A percentile compares a stretch with the other conserved stretches of the same genome.
phyloP scores from a whole-genome alignment of 2,113 vertebrate genomes.

The Merops nubicus region DNA sequence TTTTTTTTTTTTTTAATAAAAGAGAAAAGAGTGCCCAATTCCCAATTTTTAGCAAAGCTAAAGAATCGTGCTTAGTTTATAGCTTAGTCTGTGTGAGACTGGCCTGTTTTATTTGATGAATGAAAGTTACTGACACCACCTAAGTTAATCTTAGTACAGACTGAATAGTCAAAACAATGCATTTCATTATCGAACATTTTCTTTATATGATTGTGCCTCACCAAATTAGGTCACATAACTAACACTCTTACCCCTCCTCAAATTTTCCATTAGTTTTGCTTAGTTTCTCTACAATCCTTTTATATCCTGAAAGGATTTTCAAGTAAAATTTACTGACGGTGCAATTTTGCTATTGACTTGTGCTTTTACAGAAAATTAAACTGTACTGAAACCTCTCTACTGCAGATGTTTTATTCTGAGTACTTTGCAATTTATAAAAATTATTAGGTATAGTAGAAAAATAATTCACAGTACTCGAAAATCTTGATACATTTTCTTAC shows the following conservation, averaged over 20 bases:
- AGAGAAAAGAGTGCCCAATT: not conserved
- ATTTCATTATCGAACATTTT: not conserved
- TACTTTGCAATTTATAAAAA: slow-evolving; percentile 46
- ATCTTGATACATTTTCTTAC: not conserved
- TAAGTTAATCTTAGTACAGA: not conserved
- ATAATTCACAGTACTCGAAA: not conserved
- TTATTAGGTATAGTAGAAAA: not conserved
- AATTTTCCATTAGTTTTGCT: slow-evolving; percentile 8
- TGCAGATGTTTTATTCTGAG: slow-evolving; percentile 29
- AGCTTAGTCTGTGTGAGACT: not conserved
- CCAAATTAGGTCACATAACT: slow-evolving; percentile 37
- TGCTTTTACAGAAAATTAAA: slow-evolving; percentile 75
- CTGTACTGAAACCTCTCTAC: slow-evolving; percentile 6
- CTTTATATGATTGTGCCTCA: not conserved
- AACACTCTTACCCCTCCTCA: not conserved
- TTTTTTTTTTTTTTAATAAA: not conserved
- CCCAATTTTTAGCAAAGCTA: not conserved
- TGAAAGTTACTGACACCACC: not conserved
- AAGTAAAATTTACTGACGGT: slow-evolving; percentile 53
- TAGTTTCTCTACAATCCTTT: slow-evolving; percentile 43
- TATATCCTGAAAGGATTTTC: slow-evolving; percentile 33
- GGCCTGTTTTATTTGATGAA: not conserved
- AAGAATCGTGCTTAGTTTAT: not conserved
- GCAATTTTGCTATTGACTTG: slow-evolving; percentile 51
- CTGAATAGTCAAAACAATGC: not conserved